Base-by-base conservation (phyloP, 2,797 vertebrate species). In the Heterohyrax brucei region DNA sequence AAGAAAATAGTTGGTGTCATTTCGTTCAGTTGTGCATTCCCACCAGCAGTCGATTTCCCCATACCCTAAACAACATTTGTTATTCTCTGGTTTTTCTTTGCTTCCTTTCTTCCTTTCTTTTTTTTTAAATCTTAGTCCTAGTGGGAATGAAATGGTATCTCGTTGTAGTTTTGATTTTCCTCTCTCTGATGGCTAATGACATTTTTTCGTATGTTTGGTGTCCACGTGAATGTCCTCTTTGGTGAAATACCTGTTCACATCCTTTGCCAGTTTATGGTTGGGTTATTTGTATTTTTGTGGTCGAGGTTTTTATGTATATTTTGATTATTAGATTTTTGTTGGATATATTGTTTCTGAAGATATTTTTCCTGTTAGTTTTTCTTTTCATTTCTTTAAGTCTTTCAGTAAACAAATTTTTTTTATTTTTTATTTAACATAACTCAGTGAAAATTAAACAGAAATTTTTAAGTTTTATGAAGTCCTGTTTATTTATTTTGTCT, bases 11-110 rank as follows among this genome's bases (percentile, higher is more conserved):
- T 77, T 83, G 2, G 2, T 93, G 19, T 14, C 14, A 61, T 62
- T 93, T 94, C 12, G 70, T 50, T 96, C 88, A 89, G 46, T 94
- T 92, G 96, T 93, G n/a, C 24, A 66, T 66, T 30, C 13, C 64
- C 4, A 22, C 59, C 7, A 22, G 59, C 21, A 61, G 18, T 21
- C 18, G 19, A 61, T 61, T 61, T 61, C 18, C 21, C 59, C 19
- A 19, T 21, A 61, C 21, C 59, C 19, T 61, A 4, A 21, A 18
- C 59, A 61, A 61, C 59, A 22, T 61, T 61, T 64, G 24, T 64
- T 64, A 26, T 64, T 64, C 7, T 24, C 3, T 64, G 6, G 18
- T 72, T 70, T 72, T 72, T 24, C 12, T 53, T 53, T 10, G 39
- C 39, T 39, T 39, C 39, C 39, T 39, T 39, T 39, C 39, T 39